phyloP scores from a whole-genome alignment of 2,797 vertebrate species.

The Phalanger gymnotis region DNA sequence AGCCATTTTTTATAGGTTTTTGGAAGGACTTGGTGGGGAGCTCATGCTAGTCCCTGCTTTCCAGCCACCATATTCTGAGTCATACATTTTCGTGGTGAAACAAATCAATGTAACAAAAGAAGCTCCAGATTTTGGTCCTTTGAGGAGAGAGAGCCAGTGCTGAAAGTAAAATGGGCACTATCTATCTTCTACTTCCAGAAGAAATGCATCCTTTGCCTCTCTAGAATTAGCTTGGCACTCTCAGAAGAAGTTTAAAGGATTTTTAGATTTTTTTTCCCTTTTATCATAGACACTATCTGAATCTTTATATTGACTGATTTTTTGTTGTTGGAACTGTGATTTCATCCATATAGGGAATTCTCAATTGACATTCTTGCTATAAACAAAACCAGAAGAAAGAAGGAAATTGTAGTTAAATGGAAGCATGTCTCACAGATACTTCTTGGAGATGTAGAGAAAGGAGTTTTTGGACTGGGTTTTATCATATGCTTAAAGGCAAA shows the following conservation, averaged over 20 bases:
- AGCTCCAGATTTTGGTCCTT: slow-evolving; percentile 10
- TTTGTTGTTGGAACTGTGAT: not conserved
- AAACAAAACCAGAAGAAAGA: not conserved
- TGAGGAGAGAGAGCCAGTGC: slow-evolving; percentile 40
- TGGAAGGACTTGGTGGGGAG: too few species aligned
- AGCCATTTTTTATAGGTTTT: too few species aligned
- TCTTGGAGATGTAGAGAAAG: not conserved
- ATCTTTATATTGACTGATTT: not conserved
- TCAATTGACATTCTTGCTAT: not conserved
- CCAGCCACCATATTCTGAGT: too few species aligned
- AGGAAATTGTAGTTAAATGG: not conserved
- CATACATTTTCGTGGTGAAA: slow-evolving; percentile 46
- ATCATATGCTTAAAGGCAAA: not conserved
- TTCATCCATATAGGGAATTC: not conserved
- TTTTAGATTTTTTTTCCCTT: slow-evolving; percentile 69
- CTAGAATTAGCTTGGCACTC: slow-evolving; percentile 67
- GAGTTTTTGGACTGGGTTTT: not conserved
- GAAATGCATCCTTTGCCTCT: slow-evolving; percentile 56
- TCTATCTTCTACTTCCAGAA: slow-evolving; percentile 45
- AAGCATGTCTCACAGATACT: not conserved
- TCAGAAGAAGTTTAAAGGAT: slow-evolving; percentile 68
- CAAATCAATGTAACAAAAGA: slow-evolving; percentile 58
- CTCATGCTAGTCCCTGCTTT: too few species aligned
- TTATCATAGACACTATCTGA: slow-evolving; percentile 54
- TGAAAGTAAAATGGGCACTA: slow-evolving; percentile 43